These are phyloP conservation scores for Pelmatolapia mariae DNA, from an alignment of 2,113 vertebrate species.

Conservation along the genomic window DNA sequence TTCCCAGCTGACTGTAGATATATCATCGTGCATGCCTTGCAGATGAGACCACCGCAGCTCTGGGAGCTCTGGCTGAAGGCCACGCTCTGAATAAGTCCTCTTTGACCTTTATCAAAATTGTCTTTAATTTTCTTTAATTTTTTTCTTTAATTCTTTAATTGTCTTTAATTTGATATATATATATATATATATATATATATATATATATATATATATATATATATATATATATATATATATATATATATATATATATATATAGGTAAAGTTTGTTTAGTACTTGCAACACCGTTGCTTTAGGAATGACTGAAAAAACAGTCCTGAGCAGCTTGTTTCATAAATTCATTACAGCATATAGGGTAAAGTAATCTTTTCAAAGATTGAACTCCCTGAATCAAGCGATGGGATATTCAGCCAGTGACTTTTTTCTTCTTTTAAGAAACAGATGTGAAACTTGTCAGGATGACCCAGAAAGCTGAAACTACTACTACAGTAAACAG, in stretches of 20 bases:
- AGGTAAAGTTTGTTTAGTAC: not conserved
- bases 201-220: too few relatives aligned
- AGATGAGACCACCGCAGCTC: conserved; percentile 37
- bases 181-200: too few relatives aligned
- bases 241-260: not conserved
- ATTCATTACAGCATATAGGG: conserved; percentile 8
- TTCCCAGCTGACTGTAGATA: conserved; percentile 3
- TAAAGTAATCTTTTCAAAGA: not conserved
- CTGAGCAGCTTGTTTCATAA: not conserved
- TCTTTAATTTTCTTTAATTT: too few relatives aligned
- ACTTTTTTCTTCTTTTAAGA: not conserved
- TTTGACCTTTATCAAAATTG: not conserved
- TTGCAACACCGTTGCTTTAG: not conserved
- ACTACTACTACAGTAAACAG: not conserved
- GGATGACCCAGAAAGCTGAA: conserved; percentile 44
- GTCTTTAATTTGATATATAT: too few relatives aligned
- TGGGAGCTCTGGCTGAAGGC: conserved; percentile 26
- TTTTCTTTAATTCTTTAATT: too few relatives aligned
- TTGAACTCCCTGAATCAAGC: conserved; percentile 29
- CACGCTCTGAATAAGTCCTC: conserved; percentile 10
- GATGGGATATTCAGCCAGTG: not conserved
- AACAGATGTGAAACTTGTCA: conserved; percentile 27
- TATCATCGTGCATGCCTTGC: conserved; percentile 50
- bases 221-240: fast-evolving
- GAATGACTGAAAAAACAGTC: not conserved